Evolutionary conservation across 92 coral and sea anemone genomes (phyloP), one percentile per base, ranked within the genome.

Genomic region (Porites lobata): DNA sequence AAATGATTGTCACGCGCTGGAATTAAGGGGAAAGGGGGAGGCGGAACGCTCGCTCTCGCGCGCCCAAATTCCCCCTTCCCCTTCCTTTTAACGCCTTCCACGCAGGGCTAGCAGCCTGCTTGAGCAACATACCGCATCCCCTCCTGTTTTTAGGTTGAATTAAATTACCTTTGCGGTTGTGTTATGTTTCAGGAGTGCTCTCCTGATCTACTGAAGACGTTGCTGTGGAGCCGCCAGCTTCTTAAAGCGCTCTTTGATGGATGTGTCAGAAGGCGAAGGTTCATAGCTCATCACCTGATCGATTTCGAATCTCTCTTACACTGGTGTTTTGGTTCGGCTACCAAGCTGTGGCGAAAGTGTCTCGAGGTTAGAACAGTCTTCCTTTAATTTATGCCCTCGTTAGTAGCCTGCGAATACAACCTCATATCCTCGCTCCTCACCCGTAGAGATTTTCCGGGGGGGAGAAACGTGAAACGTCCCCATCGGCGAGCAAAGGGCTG

Each of bases 221-320:
- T 88, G 59, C n/a, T 63, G 21, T 65, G 83, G 84, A 68, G 86
- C 82, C 89, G 86, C 13, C 89, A 81, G 15, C 85, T 93, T 19
- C 65, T 93, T 3, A 72, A 53, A 59, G 71, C 74, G 12, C 14
- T 90, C 47, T 69, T 93, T 17, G 86, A 83, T 53, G 98, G 98
- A 65, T 93, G 94, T 56, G 72, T 89, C 66, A 72, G 89, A 63
- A 88, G 86, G 73, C 91, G 89, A 82, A 85, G 93, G 77, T 88
- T 84, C 69, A 43, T 92, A 56, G 52, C 94, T 8, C 92, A 93
- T 38, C 92, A 91, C 67, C 88, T 90, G 47, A 66, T 93, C 14
- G 82, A 85, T 38, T 8, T 93, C 26, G 93, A 89, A 52, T 32
- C 77, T 53, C 80, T 93, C 4, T 89, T 87, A 61, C 2, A 71